Percentiles rank a stretch among this genome's conserved stretches.
phyloP scores from a whole-genome alignment of 1,140 invertebrate species.

The Drosophila insularis region DNA sequence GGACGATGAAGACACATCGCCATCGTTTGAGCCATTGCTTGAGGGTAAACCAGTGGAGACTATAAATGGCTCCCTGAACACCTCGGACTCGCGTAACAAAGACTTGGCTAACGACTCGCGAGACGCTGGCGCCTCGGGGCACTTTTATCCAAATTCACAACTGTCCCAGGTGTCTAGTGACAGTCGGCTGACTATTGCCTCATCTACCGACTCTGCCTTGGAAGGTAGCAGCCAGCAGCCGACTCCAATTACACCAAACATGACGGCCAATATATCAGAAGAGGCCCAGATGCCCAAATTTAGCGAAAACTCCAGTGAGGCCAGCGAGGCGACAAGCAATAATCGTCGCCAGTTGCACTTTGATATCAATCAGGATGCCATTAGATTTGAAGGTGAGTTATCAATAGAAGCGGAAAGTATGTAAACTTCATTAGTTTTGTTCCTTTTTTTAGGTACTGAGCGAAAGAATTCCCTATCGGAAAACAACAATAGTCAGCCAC shows the following conservation, averaged over 20 bases:
- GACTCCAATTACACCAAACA: slow-evolving; percentile 12
- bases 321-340: slow-evolving; percentile 4
- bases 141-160: slow-evolving; percentile 76
- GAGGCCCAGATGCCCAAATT: slow-evolving; percentile 81
- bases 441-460: slow-evolving; percentile 63
- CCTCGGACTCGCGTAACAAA: slow-evolving; percentile 66
- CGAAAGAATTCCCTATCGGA: slow-evolving; percentile 56
- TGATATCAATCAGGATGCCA: slow-evolving; percentile 81
- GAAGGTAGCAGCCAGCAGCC: slow-evolving; percentile 35
- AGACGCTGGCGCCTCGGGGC: slow-evolving; percentile 74
- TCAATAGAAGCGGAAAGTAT: too few species aligned
- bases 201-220: slow-evolving; percentile 35
- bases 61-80: slow-evolving; percentile 60
- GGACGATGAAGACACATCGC: slow-evolving; percentile 85
- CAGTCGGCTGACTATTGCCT: slow-evolving; percentile 83
- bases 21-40: slow-evolving; percentile 86
- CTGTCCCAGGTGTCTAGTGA: slow-evolving; percentile 86
- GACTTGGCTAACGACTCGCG: slow-evolving; percentile 40
- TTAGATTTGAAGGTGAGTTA: slow-evolving; percentile 74
- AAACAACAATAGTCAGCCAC: slow-evolving; percentile 17
- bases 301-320: slow-evolving; percentile 71
- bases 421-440: not conserved
- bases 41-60: slow-evolving; percentile 39
- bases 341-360: slow-evolving; percentile 63
- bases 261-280: slow-evolving; percentile 70